Base-by-base conservation (phyloP, 2,797 vertebrate genomes). In the Falco biarmicus region DNA sequence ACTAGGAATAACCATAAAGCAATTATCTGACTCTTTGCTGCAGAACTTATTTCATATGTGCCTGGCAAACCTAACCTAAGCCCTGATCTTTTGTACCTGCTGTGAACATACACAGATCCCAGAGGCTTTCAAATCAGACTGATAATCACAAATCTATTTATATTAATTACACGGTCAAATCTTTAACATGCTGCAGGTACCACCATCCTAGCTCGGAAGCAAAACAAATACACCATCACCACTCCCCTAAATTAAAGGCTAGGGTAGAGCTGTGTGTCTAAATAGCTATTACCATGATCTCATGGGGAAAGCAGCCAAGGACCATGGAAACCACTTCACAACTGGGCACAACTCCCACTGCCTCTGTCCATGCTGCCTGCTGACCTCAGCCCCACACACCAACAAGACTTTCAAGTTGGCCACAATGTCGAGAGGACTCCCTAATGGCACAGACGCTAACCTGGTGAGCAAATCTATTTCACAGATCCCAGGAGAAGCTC, bases 211-310 rank as follows among this genome's bases (percentile, higher is more conserved):
- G 39, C 54, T 69, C 73, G 66, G 76, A 66, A 1, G 1, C 63
- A 89, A 91, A 84, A 51, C 69, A 90, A 61, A 88, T 82, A 63
- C 53, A 89, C 11, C 70, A 94, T 45, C 41, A 80, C 26, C 48
- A 64, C 65, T 87, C 39, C 39, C 73, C 73, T 95, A 86, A 96
- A 96, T 96, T 86, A 96, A 85, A 96, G 84, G 47, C 79, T 61
- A 81, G 32, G 29, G 64, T 71, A 93, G 65, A 75, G 61, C 53
- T 80, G 17, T 75, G 68, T 6, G 3, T 83, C 73, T 93, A 91
- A 96, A 93, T 13, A 96, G 84, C 48, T 91, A 94, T 60, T 96
- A 90, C 65, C 79, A 93, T 96, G 96, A 97, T 78, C 95, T 96
- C 96, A 97, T 66, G 84, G 16, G 73, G 66, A 94, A 96, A 91